A percentile compares a stretch with the other conserved stretches of the same genome.
These are phyloP conservation scores for Oscheius sp. DNA, from an alignment of 2,888 invertebrate genomes.

Conservation along the genomic window DNA sequence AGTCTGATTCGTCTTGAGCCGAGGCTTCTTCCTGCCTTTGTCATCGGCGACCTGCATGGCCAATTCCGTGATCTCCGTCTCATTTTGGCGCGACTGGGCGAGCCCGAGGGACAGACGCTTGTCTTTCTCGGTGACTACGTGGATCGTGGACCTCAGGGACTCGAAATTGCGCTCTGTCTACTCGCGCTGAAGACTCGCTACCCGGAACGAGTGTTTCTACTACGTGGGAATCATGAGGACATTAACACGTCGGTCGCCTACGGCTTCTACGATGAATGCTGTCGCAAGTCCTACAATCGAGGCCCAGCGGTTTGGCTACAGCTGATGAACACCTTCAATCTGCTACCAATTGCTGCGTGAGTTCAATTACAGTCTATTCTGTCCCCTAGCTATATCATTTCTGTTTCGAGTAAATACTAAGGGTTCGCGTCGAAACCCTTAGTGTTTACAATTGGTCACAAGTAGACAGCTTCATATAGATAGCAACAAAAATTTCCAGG, in stretches of 20 bases:
- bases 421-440: too few relatives aligned
- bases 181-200: constrained; percentile 54
- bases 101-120: constrained; percentile 40
- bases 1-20: constrained; percentile 52
- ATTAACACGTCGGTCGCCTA: constrained; percentile 65
- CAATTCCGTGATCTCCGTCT: constrained; percentile 64
- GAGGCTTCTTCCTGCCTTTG: constrained; percentile 46
- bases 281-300: constrained; percentile 38
- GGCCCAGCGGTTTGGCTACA: constrained; percentile 54
- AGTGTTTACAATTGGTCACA: too few relatives aligned
- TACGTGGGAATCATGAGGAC: constrained; percentile 69
- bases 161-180: constrained; percentile 45
- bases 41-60: constrained; percentile 67
- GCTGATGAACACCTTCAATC: constrained; percentile 63
- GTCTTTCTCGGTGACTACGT: constrained; percentile 60
- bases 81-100: constrained; percentile 53
- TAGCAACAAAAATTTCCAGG: too few relatives aligned
- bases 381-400: too few relatives aligned
- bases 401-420: too few relatives aligned
- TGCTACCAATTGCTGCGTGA: constrained; percentile 60
- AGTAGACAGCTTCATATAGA: too few relatives aligned
- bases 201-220: constrained; percentile 56
- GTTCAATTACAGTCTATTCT: too few relatives aligned
- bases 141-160: constrained; percentile 55
- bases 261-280: constrained; percentile 68